Base-by-base conservation (phyloP, 2,888 invertebrate species). In the Cheilosia vulpina region DNA sequence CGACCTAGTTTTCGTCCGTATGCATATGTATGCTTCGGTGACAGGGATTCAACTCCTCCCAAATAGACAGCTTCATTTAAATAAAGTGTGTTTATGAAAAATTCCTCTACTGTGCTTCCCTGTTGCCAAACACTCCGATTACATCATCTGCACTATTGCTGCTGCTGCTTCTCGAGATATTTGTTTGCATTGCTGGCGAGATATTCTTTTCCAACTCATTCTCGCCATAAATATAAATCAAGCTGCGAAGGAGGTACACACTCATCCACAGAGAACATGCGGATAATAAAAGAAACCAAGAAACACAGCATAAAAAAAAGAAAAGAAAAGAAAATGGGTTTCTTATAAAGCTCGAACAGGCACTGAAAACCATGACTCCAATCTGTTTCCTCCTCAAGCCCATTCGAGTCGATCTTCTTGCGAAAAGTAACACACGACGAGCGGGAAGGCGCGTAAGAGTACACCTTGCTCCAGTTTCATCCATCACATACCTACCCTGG, bases 381-480 rank as follows among this genome's bases (percentile, higher is more conserved):
- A 69, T 78, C 62, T 78, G 72, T 63, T 83, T 77, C 69, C 72
- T 73, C 47, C 72, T 31, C 19, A 41, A 7, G 27, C 19, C 13
- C 47, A 15, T 7, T 11, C 31, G 41, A 24, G 52, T 63, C 68
- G 60, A 68, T 80, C 55, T 81, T 53, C 66, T 57, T 19, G 58
- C 63, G 57, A 77, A 66, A 45, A 58, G 69, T 45, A 77, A 77
- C 68, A 77, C 77, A 82, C 38, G 38, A 43, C 58, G 27, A 71
- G 81, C 76, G 31, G 55, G 41, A 55, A 55, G 50, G 63, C 62
- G 72, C 72, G 68, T n/a, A 24, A 72, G 83, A 76, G 75, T 75
- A 80, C 80, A 84, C 84, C 84, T 84, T 84, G 84, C 84, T 76
- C 84, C 69, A 80, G 47, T 75, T 84, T 53, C 60, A 80, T 84